Evolutionary conservation across 2,888 invertebrate species (phyloP).

Genomic region (Nasonovia ribisnigri): DNA sequence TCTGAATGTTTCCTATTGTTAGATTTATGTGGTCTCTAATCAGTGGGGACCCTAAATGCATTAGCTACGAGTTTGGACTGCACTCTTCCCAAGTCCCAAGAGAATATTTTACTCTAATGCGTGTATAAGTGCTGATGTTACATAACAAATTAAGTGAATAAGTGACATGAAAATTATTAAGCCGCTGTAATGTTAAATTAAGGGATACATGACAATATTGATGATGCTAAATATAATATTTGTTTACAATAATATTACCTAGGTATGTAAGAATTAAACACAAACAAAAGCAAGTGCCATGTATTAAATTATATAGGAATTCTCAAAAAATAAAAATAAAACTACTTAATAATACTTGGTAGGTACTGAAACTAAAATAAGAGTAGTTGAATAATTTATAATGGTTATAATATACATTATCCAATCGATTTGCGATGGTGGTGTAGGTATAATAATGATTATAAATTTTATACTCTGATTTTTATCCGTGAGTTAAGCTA

Average conservation of each 20-base stretch:
- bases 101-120: constrained; percentile 35
- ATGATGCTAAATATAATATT: background rate
- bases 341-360: background rate
- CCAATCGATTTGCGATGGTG: background rate
- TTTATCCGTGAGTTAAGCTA: background rate
- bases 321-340: background rate
- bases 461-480: background rate
- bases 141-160: background rate
- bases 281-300: background rate
- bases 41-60: constrained; percentile 32
- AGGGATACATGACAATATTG: background rate
- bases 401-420: background rate
- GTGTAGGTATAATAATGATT: background rate
- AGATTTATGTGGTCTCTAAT: constrained; percentile 30
- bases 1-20: constrained; percentile 41
- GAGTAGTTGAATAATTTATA: background rate
- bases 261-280: background rate
- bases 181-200: background rate
- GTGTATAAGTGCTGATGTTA: constrained; percentile 10
- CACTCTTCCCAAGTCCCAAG: background rate
- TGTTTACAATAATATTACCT: background rate
- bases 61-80: constrained; percentile 12
- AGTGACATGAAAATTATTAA: background rate
- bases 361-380: background rate
- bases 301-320: background rate